These are phyloP conservation scores for Virgularia gustaviana DNA, from an alignment of 92 coral and sea anemone genomes.

Conservation along the genomic window DNA sequence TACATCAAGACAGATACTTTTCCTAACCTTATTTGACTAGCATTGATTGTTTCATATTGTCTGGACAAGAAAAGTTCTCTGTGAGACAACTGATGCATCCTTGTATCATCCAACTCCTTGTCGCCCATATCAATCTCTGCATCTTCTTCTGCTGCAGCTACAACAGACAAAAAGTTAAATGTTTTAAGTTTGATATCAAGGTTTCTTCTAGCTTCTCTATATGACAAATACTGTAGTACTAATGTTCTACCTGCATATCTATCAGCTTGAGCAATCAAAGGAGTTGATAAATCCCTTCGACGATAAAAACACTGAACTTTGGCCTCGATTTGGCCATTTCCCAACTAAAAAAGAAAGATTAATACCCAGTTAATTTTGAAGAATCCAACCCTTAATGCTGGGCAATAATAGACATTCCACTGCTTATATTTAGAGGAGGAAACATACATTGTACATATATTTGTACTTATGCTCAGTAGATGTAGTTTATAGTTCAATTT, in stretches of 20 bases:
- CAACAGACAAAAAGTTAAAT: conserved; percentile 41
- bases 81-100: conserved; percentile 89
- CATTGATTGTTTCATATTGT: conserved; percentile 97
- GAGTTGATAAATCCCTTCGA: conserved; percentile 86
- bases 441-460: too few relatives aligned
- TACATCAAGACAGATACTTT: background rate
- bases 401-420: too few relatives aligned
- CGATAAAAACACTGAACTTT: conserved; percentile 98
- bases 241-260: conserved; percentile 73
- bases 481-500: too few relatives aligned
- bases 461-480: too few relatives aligned
- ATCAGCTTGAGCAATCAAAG: conserved; percentile 89
- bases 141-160: conserved; percentile 88
- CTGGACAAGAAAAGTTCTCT: conserved; percentile 93
- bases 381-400: too few relatives aligned
- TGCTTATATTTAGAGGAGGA: too few relatives aligned
- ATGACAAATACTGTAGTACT: too few relatives aligned
- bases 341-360: conserved; percentile 61
- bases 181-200: background rate
- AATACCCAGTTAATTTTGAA: too few relatives aligned
- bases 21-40: conserved; percentile 94
- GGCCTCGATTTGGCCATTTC: conserved; percentile 99
- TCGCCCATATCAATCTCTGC: conserved; percentile 99
- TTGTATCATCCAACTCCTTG: conserved; percentile 77
- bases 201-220: background rate